Base-by-base conservation (phyloP, 2,113 vertebrate genomes). In the Copsychus sechellarum region DNA sequence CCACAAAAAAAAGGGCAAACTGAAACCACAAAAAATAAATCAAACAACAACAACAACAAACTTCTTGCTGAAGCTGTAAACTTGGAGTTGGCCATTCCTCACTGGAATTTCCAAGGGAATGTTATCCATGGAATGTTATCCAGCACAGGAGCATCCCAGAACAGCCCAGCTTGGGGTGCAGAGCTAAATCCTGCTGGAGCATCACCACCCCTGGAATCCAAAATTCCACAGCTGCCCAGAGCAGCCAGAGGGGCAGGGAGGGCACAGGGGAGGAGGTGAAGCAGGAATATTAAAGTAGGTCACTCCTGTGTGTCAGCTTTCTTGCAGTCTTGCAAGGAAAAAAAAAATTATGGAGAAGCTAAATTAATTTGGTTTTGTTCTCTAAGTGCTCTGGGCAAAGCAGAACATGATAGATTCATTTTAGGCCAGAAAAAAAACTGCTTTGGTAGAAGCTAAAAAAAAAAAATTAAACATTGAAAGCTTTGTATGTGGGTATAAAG, bases 281-380 rank as follows among this genome's bases (percentile, higher is more conserved):
- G 43, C 6, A 82, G n/a, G 25, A 90, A 89, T 42, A 45, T 40
- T 62, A 11, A 95, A 93, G 29, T 72, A 76, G 91, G 91, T 92
- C 94, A 86, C 29, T 70, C 29, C 17, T 11, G 1, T 15, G 36
- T 66, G 47, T 17, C 91, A 73, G 81, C 31, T 86, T 40, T 51
- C 50, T 24, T 29, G 23, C 26, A 69, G 72, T 6, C 78, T 87
- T 81, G 38, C n/a, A 86, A 64, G 28, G 17, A 12, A 21, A 56
- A 76, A 62, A 16, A 54, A 8, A 21, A 36, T 2, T 2, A 66
- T 33, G 21, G 19, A 77, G 69, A 69, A 74, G 48, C 43, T 28
- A 78, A 92, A 92, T 87, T 86, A 73, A 89, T 94, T 89, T 96
- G 12, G 76, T 92, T 94, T 96, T 92, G 45, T 84, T 91, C 76